Conservation (phyloP, 92 coral and sea anemone genomes). For the Phenganax marumi region DNA sequence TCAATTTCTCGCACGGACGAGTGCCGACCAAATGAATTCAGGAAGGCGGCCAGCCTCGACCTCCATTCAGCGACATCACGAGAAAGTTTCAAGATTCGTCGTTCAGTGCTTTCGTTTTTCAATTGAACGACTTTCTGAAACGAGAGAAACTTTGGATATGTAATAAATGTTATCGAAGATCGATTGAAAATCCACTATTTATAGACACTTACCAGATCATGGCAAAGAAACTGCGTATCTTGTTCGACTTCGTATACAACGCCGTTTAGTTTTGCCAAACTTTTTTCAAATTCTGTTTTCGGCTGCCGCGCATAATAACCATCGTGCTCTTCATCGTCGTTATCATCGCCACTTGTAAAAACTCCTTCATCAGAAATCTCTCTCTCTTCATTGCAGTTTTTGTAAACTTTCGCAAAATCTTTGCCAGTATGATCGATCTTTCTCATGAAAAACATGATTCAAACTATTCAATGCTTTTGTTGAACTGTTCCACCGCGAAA, state of each 20-base stretch:
- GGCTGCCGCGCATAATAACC: conserved; percentile 1
- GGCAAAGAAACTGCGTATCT: conserved; percentile 35
- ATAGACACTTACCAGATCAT: conserved; percentile 30
- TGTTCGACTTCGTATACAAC: conserved; percentile 14
- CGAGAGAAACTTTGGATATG: background rate
- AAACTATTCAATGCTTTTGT: background rate
- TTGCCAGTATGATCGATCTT: background rate
- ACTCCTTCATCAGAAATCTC: background rate
- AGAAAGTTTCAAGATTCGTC: conserved; percentile 30
- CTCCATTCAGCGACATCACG: conserved; percentile 17
- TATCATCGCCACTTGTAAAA: background rate
- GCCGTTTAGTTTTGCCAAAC: conserved; percentile 19
- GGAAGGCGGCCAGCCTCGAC: background rate
- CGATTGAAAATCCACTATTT: background rate
- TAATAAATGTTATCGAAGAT: background rate
- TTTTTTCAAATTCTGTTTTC: conserved; percentile 26
- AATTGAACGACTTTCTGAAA: conserved; percentile 20
- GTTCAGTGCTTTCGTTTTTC: conserved; percentile 33
- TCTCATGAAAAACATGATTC: background rate
- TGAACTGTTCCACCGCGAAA: background rate
- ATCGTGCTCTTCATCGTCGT: background rate
- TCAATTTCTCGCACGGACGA: background rate
- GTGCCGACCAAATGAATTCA: background rate
- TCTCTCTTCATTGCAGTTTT: background rate
- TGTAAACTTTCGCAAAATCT: background rate